Evolutionary conservation across 2,888 invertebrate species (phyloP).

Genomic region (Apamea anceps): DNA sequence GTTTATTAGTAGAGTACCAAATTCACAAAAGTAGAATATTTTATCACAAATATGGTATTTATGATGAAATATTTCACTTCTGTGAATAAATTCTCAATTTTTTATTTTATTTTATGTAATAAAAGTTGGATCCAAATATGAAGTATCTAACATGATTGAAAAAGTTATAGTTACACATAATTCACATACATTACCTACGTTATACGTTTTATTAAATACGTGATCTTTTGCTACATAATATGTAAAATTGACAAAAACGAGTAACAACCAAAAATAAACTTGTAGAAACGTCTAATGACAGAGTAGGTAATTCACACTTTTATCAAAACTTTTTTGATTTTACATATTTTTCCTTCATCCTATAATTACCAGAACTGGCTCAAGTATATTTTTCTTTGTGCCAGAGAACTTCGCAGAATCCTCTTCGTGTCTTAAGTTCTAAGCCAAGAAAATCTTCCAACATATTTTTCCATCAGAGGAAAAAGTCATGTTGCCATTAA

Average conservation of each 20-base stretch:
- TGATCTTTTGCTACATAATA: not conserved
- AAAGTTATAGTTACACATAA: not conserved
- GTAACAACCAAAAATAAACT: not conserved
- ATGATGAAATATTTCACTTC: not conserved
- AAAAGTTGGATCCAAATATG: not conserved
- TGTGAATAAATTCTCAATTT: not conserved
- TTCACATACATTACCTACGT: not conserved
- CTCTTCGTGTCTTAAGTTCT: slow-evolving; percentile 6
- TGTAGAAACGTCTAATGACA: not conserved
- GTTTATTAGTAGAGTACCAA: not conserved
- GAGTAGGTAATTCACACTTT: not conserved
- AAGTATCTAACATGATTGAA: not conserved
- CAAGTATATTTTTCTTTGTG: slow-evolving; percentile 27
- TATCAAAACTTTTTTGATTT: not conserved
- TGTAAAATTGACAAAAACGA: not conserved
- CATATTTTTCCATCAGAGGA: slow-evolving; percentile 52
- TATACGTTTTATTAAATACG: slow-evolving; percentile 18
- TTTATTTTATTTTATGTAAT: not conserved
- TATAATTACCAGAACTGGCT: slow-evolving; percentile 30
- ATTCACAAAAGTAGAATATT: too few species aligned
- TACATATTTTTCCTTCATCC: slow-evolving; percentile 9
- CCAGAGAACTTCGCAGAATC: slow-evolving; percentile 2
- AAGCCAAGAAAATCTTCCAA: slow-evolving; percentile 41
- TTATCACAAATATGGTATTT: not conserved
- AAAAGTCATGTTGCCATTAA: slow-evolving; percentile 67